phyloP scores from a whole-genome alignment of 2,888 invertebrate genomes.

The Chymomyza caudatula region DNA sequence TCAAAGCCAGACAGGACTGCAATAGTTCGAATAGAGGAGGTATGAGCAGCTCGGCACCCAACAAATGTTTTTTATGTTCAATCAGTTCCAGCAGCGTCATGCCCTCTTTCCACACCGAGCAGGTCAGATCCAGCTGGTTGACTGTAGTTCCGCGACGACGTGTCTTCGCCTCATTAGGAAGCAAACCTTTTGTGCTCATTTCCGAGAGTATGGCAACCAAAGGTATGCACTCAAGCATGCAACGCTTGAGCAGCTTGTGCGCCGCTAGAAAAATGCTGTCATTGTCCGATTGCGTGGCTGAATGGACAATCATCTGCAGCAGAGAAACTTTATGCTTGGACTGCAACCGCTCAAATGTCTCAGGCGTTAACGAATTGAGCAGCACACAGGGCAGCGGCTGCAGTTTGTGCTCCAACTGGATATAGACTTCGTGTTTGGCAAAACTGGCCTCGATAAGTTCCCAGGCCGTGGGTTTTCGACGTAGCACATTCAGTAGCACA shows the following conservation, averaged over 20 bases:
- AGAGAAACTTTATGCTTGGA: conserved; percentile 78
- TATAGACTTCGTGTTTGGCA: conserved; percentile 78
- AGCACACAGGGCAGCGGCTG: conserved; percentile 72
- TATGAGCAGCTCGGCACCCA: conserved; percentile 83
- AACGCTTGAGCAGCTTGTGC: conserved; percentile 83
- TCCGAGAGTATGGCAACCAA: conserved; percentile 81
- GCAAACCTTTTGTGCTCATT: conserved; percentile 78
- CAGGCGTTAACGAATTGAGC: conserved; percentile 63
- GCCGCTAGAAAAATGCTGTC: conserved; percentile 82
- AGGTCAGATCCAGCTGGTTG: conserved; percentile 80
- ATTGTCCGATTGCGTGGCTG: conserved; percentile 81
- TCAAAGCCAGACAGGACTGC: conserved; percentile 87
- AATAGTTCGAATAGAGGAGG: conserved; percentile 87
- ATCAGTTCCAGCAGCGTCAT: conserved; percentile 89
- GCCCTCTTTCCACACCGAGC: conserved; percentile 87
- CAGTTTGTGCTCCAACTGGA: conserved; percentile 56
- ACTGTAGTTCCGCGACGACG: conserved; percentile 13
- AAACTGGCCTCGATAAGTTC: conserved; percentile 80
- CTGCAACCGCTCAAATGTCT: conserved; percentile 78
- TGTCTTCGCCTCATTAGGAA: conserved; percentile 22
- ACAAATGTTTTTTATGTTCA: conserved; percentile 90
- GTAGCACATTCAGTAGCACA: conserved; percentile 34
- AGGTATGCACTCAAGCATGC: conserved; percentile 82
- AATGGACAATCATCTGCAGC: conserved; percentile 80
- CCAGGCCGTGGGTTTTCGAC: conserved; percentile 79